A percentile compares a stretch with the other conserved stretches of the same genome.
These are phyloP conservation scores for Novumbra hubbsi DNA, from an alignment of 2,797 vertebrate species.

Conservation along the genomic window DNA sequence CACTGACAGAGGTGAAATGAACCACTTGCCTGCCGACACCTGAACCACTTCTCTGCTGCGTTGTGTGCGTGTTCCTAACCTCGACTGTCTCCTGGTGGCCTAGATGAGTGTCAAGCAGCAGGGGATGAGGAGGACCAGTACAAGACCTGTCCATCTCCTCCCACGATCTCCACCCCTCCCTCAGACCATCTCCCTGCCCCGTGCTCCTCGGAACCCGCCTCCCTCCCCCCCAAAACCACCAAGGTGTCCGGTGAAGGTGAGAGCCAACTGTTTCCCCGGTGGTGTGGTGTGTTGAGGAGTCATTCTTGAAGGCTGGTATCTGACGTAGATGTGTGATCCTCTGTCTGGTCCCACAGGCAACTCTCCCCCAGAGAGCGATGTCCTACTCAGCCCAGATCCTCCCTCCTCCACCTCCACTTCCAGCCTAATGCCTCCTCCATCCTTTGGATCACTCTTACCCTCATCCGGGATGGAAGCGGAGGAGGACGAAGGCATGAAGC, in stretches of 20 bases:
- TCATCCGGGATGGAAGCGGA: constrained; percentile 82
- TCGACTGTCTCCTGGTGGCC: too few relatives aligned
- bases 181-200: constrained; percentile 60
- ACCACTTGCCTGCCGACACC: neutral
- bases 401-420: constrained; percentile 66
- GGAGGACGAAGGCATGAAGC: constrained; percentile 95
- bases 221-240: neutral
- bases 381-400: constrained; percentile 68
- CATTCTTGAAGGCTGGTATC: too few relatives aligned
- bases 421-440: constrained; percentile 73
- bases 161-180: constrained; percentile 52
- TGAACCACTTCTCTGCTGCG: neutral
- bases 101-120: constrained; percentile 65
- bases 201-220: neutral
- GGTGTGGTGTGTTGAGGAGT: neutral
- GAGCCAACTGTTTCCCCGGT: neutral
- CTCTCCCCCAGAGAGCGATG: neutral
- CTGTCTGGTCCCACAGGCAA: constrained; percentile 4
- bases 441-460: constrained; percentile 74
- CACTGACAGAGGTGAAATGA: constrained; percentile 61
- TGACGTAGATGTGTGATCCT: neutral
- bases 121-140: constrained; percentile 65
- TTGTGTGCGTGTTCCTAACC: neutral
- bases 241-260: neutral
- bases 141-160: constrained; percentile 57